A percentile compares a stretch with the other conserved stretches of the same genome.
These are phyloP conservation scores for Agrochola litura DNA, from an alignment of 2,888 invertebrate species.

Conservation along the genomic window DNA sequence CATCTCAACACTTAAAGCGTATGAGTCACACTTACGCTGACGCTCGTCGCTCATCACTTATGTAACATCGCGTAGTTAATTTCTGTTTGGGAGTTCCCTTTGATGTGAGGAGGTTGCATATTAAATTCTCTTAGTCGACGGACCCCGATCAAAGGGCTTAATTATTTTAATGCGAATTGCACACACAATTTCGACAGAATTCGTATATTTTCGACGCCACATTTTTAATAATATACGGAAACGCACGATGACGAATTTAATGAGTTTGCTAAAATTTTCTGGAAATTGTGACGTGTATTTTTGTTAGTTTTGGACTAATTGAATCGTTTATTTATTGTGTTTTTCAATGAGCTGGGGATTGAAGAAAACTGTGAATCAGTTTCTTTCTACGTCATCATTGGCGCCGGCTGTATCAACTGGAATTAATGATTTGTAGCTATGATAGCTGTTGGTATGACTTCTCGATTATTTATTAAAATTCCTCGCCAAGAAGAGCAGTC, in stretches of 20 bases:
- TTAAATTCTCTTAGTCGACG: slow-evolving; percentile 83
- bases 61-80: slow-evolving; percentile 74
- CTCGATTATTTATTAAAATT: background rate
- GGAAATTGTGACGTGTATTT: slow-evolving; percentile 35
- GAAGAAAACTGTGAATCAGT: slow-evolving; percentile 37
- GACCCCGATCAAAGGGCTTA: slow-evolving; percentile 81
- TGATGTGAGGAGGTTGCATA: slow-evolving; percentile 83
- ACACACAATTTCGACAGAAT: slow-evolving; percentile 70
- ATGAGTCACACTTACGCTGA: slow-evolving; percentile 16
- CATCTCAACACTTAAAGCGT: slow-evolving; percentile 21
- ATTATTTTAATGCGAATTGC: slow-evolving; percentile 76
- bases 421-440: background rate
- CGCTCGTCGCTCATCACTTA: slow-evolving; percentile 57
- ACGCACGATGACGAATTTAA: slow-evolving; percentile 48
- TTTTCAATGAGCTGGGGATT: slow-evolving; percentile 20
- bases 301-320: slow-evolving; percentile 43
- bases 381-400: slow-evolving; percentile 10
- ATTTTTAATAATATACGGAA: slow-evolving; percentile 48
- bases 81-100: slow-evolving; percentile 80
- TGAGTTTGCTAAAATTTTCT: slow-evolving; percentile 22
- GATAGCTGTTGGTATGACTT: background rate
- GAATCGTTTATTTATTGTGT: slow-evolving; percentile 28
- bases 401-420: slow-evolving; percentile 15
- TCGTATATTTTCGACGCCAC: slow-evolving; percentile 62
- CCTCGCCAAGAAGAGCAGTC: background rate